Base-by-base conservation (phyloP, 2,888 invertebrate species). In the Tipula confusa region DNA sequence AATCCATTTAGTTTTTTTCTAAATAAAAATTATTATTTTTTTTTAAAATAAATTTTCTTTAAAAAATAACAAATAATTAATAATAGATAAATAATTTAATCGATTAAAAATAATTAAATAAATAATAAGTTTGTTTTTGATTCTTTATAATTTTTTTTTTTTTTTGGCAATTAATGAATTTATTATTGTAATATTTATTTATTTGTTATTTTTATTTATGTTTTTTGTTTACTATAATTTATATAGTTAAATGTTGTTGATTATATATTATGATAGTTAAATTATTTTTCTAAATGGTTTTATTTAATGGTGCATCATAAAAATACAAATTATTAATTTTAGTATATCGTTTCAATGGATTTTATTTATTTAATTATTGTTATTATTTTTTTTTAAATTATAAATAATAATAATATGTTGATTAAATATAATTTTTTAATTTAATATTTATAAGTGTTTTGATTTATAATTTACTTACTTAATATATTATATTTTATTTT, bases 121-220 rank as follows among this genome's bases (percentile, higher is more conserved):
- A 64, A 64, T 64, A 64, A 64, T 64, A 64, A 43, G 5, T 24
- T 64, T 24, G 64, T 64, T 64, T 64, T 13, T 24, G 64, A 24
- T 64, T 64, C 24, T 6, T 9, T 6, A 6, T 18, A 24, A 24
- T 7, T 24, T 64, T 64, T 64, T 24, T 9, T 24, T 24, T 24
- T 64, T 64, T 64, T 64, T 64, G 64, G 64, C 64, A 64, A 24
- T 64, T 64, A 64, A 64, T 64, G 64, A 64, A 64, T 64, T 64
- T 64, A 24, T 64, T 24, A 24, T 64, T 64, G 18, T 64, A 24
- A 24, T 24, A 24, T 24, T 24, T 9, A 64, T 64, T 64, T 64
- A 64, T 64, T 64, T 64, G 64, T 24, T 64, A 64, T 64, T 64
- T 33, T 64, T 64, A 43, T 43, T 43, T n/a, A 43, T 43, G 13